Evolutionary conservation across 2,797 vertebrate genomes (phyloP).

Genomic region (Clarias platycephalus): DNA sequence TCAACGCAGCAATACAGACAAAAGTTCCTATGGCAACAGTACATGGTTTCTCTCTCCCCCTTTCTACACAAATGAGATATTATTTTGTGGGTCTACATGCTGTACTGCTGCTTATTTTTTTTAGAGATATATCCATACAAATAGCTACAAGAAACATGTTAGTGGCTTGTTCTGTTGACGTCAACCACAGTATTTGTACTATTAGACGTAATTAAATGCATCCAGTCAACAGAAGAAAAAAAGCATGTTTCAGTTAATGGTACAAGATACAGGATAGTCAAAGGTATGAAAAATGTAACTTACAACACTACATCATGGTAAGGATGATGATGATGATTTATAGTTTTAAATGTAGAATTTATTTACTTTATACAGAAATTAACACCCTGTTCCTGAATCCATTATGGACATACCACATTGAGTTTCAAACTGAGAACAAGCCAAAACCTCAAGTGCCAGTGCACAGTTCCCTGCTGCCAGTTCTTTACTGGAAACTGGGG

Average conservation of each 20-base stretch:
- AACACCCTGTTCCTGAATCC: neutral
- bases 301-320: neutral
- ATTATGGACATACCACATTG: neutral
- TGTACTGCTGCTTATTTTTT: neutral
- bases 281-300: neutral
- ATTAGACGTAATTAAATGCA: neutral
- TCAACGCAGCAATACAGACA: conserved; percentile 62
- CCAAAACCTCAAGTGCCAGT: neutral
- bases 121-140: neutral
- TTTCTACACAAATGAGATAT: conserved; percentile 17
- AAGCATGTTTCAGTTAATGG: neutral
- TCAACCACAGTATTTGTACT: neutral
- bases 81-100: conserved; percentile 22
- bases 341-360: too few species aligned
- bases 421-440: neutral
- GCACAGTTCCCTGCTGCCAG: neutral
- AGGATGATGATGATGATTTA: neutral
- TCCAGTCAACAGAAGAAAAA: neutral
- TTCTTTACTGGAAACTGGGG: neutral
- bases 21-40: conserved; percentile 76
- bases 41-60: conserved; percentile 60
- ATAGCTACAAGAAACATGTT: neutral
- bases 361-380: neutral
- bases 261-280: neutral
- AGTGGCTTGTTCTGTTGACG: neutral